Evolutionary conservation across 2,888 invertebrate species (phyloP), one percentile per base, ranked within the genome.

Genomic region (Andrena fulva): DNA sequence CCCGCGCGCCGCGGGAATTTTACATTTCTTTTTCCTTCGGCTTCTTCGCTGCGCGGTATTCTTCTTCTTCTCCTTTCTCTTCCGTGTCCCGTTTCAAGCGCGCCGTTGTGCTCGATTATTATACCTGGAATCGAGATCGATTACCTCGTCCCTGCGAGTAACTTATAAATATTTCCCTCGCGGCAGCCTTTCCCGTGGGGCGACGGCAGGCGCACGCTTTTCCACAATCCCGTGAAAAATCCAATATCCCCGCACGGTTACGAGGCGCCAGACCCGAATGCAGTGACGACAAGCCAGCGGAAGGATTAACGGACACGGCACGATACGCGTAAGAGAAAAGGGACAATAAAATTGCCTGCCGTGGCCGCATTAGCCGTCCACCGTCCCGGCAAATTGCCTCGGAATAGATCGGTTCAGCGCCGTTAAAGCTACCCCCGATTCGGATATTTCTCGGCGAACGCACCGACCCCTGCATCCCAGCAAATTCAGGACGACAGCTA

Each of bases 171-270:
- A 78, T 60, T 56, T 83, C 79, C 59, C 63, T 48, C 75, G 80
- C 54, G 66, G 77, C 77, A 93, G 93, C 89, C 73, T 27, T 92
- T 88, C 79, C 90, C 92, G 27, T 93, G 93, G 93, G 92, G 92
- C 29, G 92, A 93, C 75, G 93, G 92, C 7, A 87, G 90, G 24
- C 92, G 89, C 70, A 33, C 86, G 5, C 27, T 92, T 0, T 92
- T 93, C 66, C 91, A 91, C 85, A 92, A 93, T 77, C 92, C 92
- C 8, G 71, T 10, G 29, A 84, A 73, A 82, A 93, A 93, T 77
- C 82, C 92, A 2, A 75, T 93, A 29, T 89, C 89, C 3, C 91
- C 91, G 3, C 31, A 90, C 24, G 92, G 92, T 31, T 92, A 92
- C 80, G 93, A 92, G 85, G 89, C 83, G 8, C 84, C 82, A 0